phyloP scores from a whole-genome alignment of 2,113 vertebrate genomes.

The Corvus moneduloides region DNA sequence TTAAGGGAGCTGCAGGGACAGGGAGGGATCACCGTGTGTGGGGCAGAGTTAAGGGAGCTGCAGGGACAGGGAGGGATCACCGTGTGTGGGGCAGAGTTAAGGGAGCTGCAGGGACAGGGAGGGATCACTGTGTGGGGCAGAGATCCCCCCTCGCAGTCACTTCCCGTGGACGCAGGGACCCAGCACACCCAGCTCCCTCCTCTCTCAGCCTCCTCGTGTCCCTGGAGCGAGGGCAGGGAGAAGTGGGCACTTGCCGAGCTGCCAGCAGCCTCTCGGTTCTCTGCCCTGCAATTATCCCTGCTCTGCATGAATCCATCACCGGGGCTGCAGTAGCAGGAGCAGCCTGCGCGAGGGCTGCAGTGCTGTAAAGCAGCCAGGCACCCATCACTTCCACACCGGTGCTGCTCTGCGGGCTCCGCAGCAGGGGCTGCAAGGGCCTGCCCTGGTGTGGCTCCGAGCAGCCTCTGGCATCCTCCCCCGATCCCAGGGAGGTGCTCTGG shows the following conservation, averaged over 20 bases:
- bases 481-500: neutral
- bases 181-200: neutral
- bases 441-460: neutral
- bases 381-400: slow-evolving; percentile 12
- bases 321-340: slow-evolving; percentile 24
- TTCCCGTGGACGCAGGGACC: neutral
- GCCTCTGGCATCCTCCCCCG: neutral
- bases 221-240: neutral
- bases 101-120: too few relatives aligned
- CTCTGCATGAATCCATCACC: slow-evolving; percentile 36
- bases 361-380: slow-evolving; percentile 31
- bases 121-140: neutral
- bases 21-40: neutral
- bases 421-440: neutral
- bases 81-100: neutral
- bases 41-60: neutral
- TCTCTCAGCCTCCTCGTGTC: neutral
- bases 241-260: neutral
- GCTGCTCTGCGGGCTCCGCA: neutral
- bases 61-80: neutral
- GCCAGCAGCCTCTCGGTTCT: neutral
- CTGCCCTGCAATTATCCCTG: slow-evolving; percentile 21
- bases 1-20: neutral
- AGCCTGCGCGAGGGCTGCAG: slow-evolving; percentile 27
- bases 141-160: neutral